Evolutionary conservation across 2,888 invertebrate species (phyloP).

Genomic region (Adelphocoris suturalis): DNA sequence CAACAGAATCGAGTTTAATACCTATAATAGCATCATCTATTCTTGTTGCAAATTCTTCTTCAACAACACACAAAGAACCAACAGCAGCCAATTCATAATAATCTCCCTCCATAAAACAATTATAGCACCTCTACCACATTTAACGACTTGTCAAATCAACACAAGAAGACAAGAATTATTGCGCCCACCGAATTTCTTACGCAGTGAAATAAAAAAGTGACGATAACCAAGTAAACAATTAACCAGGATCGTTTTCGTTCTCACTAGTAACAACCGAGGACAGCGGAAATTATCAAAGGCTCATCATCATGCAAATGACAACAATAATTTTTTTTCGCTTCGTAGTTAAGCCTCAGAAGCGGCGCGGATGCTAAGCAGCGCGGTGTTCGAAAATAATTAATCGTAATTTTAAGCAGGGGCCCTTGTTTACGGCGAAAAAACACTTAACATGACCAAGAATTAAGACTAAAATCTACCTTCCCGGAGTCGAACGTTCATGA

Average conservation of each 20-base stretch:
- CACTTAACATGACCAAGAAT: slow-evolving; percentile 9
- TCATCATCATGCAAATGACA: slow-evolving; percentile 30
- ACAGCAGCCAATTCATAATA: too few relatives aligned
- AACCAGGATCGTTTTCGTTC: slow-evolving; percentile 14
- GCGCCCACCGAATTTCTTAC: background rate
- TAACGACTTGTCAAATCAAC: background rate
- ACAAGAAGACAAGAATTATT: background rate
- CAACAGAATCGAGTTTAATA: too few relatives aligned
- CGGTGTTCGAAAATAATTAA: slow-evolving; percentile 12
- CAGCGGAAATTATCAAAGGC: slow-evolving; percentile 39
- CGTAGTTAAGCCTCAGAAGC: background rate
- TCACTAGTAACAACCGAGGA: slow-evolving; percentile 27
- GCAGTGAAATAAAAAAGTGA: slow-evolving; percentile 34
- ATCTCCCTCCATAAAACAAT: too few relatives aligned
- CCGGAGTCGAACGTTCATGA: background rate
- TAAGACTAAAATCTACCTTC: background rate
- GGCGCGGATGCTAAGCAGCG: background rate
- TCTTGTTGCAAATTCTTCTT: too few relatives aligned
- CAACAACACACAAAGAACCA: too few relatives aligned
- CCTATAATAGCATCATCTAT: too few relatives aligned
- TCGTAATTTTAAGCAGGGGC: slow-evolving; percentile 20
- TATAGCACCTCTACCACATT: too few relatives aligned
- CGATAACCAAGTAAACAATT: slow-evolving; percentile 23
- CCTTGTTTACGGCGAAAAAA: background rate
- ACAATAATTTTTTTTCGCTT: slow-evolving; percentile 6